Conservation (phyloP, 2,888 invertebrate species). For the Tethea ocularis region DNA sequence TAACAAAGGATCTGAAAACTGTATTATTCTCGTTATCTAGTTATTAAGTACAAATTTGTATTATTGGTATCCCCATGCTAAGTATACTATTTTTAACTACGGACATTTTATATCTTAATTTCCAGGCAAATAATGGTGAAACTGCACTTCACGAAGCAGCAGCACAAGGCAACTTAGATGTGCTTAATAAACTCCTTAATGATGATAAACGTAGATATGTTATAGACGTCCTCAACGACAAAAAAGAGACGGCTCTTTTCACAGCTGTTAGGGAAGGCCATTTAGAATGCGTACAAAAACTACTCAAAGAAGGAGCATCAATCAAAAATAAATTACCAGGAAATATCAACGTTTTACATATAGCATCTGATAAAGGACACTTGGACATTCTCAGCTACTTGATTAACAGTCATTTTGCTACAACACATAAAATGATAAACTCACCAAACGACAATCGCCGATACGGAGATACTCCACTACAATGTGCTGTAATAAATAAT, state of each 20-base stretch:
- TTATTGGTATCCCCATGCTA: too few relatives aligned
- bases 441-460: constrained; percentile 1
- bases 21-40: too few relatives aligned
- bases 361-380: constrained; percentile 68
- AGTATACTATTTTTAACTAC: too few relatives aligned
- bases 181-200: constrained; percentile 4
- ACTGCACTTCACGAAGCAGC: constrained; percentile 65
- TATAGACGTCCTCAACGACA: constrained; percentile 1
- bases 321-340: neutral
- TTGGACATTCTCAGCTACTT: constrained; percentile 5
- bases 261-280: constrained; percentile 40
- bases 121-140: constrained; percentile 49
- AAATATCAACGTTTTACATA: constrained; percentile 60
- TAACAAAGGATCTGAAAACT: too few relatives aligned
- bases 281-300: constrained; percentile 37
- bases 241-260: constrained; percentile 28
- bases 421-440: constrained; percentile 1
- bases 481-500: constrained; percentile 69
- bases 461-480: constrained; percentile 18
- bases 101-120: constrained; percentile 11
- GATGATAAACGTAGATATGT: neutral
- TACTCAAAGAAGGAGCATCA: constrained; percentile 47
- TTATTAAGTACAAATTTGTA: too few relatives aligned
- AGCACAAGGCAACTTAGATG: constrained; percentile 31
- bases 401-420: neutral